Conservation (phyloP, 2,888 invertebrate genomes). For the Fragum sueziense region DNA sequence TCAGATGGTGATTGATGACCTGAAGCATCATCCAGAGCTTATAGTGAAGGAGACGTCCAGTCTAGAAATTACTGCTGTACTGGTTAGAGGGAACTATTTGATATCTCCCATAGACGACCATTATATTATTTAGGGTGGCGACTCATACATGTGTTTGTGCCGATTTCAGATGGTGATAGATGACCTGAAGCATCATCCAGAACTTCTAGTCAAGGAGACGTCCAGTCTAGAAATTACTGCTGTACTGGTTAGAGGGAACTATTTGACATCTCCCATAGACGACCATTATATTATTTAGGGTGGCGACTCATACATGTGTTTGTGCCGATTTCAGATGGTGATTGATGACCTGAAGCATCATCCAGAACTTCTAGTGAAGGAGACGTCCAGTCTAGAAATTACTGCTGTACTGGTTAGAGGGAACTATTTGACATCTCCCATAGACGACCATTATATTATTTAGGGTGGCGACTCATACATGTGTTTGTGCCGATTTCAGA, state of each 20-base stretch:
- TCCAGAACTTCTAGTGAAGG: constrained; percentile 59
- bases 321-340: too few species aligned
- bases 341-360: constrained; percentile 62
- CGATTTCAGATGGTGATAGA: constrained; percentile 62
- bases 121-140: too few species aligned
- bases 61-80: constrained; percentile 58
- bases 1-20: constrained; percentile 64
- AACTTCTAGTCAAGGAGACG: constrained; percentile 60
- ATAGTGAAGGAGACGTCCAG: constrained; percentile 57
- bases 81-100: too few species aligned
- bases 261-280: too few species aligned
- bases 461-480: too few species aligned
- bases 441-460: too few species aligned
- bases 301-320: too few species aligned
- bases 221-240: constrained; percentile 59
- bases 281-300: too few species aligned
- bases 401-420: constrained; percentile 64
- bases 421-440: constrained; percentile 60
- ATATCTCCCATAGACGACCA: too few species aligned
- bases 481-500: too few species aligned
- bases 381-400: constrained; percentile 55
- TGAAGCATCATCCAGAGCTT: constrained; percentile 62
- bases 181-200: constrained; percentile 63
- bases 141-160: too few species aligned
- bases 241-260: constrained; percentile 57